Evolutionary conservation across 2,797 vertebrate genomes (phyloP).

Genomic region (Myioborus melanocephalus): DNA sequence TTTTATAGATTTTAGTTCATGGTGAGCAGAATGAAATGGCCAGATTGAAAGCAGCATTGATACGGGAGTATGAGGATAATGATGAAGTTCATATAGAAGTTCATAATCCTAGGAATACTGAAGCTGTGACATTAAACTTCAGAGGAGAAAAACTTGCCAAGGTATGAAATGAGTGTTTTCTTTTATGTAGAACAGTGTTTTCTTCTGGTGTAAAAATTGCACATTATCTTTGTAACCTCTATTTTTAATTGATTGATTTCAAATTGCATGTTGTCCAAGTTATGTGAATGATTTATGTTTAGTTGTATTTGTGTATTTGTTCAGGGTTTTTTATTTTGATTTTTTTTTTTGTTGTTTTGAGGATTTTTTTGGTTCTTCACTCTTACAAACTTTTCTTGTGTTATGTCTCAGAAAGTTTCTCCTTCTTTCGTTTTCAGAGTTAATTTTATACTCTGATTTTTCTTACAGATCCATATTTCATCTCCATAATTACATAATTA

Average conservation of each 20-base stretch:
- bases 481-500: not conserved
- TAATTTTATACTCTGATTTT: not conserved
- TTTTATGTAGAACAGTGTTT: not conserved
- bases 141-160: constrained; percentile 96
- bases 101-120: constrained; percentile 93
- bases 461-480: not conserved
- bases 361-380: not conserved
- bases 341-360: not conserved
- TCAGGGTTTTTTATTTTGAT: not conserved
- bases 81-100: constrained; percentile 97
- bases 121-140: constrained; percentile 94
- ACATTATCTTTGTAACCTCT: not conserved
- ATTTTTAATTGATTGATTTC: not conserved
- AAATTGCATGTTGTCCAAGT: not conserved
- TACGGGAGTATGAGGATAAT: constrained; percentile 95
- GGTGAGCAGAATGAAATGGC: constrained; percentile 98
- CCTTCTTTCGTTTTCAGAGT: not conserved
- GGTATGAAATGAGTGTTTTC: constrained; percentile 67
- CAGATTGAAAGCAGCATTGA: constrained; percentile 91
- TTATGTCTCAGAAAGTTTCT: not conserved
- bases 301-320: not conserved
- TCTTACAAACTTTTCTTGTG: not conserved
- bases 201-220: not conserved
- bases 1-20: constrained; percentile 88
- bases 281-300: not conserved